Evolutionary conservation across 1,140 invertebrate genomes (phyloP), one percentile per base, ranked within the genome.

Genomic region (Pantala flavescens): DNA sequence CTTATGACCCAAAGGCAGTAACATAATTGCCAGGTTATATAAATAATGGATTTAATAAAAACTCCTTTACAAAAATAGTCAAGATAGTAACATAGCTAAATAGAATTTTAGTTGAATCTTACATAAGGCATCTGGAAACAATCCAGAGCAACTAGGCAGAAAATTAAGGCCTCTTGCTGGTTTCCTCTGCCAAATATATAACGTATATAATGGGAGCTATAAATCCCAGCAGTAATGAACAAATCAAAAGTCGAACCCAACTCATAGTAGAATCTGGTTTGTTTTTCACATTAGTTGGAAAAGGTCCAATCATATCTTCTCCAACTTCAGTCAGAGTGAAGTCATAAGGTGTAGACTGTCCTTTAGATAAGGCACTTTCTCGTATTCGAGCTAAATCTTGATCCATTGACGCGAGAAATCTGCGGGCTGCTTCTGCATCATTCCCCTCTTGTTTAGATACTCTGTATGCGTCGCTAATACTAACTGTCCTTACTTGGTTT

Each of bases 191-290:
- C 23, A 70, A n/a, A 23, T 73, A 74, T 71, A 83, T 74, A 75
- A 84, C 79, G 73, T 84, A 84, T 71, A 85, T 80, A 36, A 83
- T 70, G 19, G 83, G 84, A 7, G 81, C 82, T 23, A 78, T 81
- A 74, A 84, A 81, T 12, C 82, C 81, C 28, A 85, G 74, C 14
- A 84, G 49, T 12, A 85, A 63, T 9, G 82, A 81, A 75, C 82
- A 80, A 14, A 80, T 78, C 0, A 85, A 76, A 3, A 85, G 71
- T 11, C 83, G 83, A 71, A 76, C 78, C 82, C 82, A 84, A 5
- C 82, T 83, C 11, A 16, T 7, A 63, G 16, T 63, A 16, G 49
- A 19, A 63, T 63, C 49, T 19, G 49, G 2, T 21, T 63, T 63
- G 12, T 63, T 3, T 19, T 19, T 21, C 3, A 21, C 49, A 63